Evolutionary conservation across 2,797 vertebrate species (phyloP).

Genomic region (Trichosurus vulpecula): DNA sequence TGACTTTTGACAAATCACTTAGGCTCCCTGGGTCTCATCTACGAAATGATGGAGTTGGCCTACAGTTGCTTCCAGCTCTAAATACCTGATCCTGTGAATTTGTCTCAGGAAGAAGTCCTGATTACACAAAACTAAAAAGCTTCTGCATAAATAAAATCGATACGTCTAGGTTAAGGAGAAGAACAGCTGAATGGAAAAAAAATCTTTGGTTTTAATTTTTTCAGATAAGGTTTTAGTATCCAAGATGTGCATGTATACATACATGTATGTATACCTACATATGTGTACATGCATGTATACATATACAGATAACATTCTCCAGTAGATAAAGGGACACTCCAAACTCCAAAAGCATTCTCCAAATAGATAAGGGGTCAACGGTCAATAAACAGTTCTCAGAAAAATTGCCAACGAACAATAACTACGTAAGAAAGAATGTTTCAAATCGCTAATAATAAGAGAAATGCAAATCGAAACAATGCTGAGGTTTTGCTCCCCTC

Average conservation of each 20-base stretch:
- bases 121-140: not conserved
- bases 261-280: no score
- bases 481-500: not conserved
- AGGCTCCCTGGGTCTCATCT: not conserved
- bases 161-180: not conserved
- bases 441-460: not conserved
- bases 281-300: not conserved
- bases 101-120: not conserved
- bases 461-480: not conserved
- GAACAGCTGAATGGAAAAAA: not conserved
- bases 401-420: not conserved
- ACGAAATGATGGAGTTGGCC: not conserved
- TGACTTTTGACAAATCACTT: not conserved
- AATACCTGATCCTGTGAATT: not conserved
- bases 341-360: not conserved
- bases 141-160: not conserved
- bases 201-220: not conserved
- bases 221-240: not conserved
- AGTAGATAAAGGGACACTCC: not conserved
- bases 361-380: not conserved
- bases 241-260: not conserved
- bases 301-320: not conserved
- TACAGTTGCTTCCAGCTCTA: not conserved
- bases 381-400: not conserved
- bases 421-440: not conserved